These are phyloP conservation scores for Pungitius pungitius DNA, from an alignment of 2,113 vertebrate species.

Conservation along the genomic window DNA sequence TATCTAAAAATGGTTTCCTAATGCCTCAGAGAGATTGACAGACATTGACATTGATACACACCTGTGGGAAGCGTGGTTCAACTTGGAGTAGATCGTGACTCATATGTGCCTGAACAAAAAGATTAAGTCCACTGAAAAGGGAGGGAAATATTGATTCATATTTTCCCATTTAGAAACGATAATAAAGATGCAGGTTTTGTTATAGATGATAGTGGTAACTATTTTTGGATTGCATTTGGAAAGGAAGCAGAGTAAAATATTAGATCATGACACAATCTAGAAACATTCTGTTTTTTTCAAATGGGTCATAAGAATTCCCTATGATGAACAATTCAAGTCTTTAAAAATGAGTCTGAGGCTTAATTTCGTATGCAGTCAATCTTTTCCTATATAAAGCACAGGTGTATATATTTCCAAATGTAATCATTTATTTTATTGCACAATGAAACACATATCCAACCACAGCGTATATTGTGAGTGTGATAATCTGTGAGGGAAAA, in stretches of 20 bases:
- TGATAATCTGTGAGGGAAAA: neutral
- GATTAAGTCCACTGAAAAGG: neutral
- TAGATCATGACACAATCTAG: slow-evolving; percentile 19
- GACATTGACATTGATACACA: neutral
- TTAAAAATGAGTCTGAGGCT: neutral
- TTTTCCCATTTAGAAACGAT: neutral
- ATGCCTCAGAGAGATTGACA: neutral
- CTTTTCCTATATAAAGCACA: neutral
- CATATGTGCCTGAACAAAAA: neutral
- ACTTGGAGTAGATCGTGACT: neutral
- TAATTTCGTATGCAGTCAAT: neutral
- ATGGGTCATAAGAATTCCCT: slow-evolving; percentile 21
- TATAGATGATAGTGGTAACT: slow-evolving; percentile 9
- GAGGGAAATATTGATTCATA: neutral
- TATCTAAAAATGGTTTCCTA: slow-evolving; percentile 21
- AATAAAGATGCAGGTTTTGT: too few relatives aligned
- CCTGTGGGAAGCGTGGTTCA: neutral
- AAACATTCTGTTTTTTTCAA: slow-evolving; percentile 24
- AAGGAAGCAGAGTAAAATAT: slow-evolving; percentile 33
- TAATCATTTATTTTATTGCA: neutral
- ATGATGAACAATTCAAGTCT: slow-evolving; percentile 1
- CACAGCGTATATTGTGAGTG: neutral
- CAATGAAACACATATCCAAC: neutral
- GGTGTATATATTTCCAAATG: neutral
- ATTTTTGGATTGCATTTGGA: slow-evolving; percentile 17